A percentile compares a stretch with the other conserved stretches of the same genome.
These are phyloP conservation scores for Heliconius hortense DNA, from an alignment of 2,888 invertebrate species.

Conservation along the genomic window DNA sequence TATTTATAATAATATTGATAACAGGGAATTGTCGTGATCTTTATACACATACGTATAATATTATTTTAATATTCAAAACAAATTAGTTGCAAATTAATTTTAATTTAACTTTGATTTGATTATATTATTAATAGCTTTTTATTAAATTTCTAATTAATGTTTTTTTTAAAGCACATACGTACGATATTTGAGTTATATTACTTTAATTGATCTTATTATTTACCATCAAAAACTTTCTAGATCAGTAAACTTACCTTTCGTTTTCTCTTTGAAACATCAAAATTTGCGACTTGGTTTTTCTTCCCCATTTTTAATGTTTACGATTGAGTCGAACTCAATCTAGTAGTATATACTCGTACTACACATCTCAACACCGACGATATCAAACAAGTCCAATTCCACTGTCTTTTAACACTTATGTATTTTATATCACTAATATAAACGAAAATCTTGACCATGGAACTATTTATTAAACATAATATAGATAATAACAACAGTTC, in stretches of 20 bases:
- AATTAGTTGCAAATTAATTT: too few relatives aligned
- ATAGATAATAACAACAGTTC: neutral
- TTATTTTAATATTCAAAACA: neutral
- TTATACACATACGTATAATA: neutral
- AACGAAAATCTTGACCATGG: neutral
- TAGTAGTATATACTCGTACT: slow-evolving; percentile 18
- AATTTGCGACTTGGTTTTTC: slow-evolving; percentile 55
- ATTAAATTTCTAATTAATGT: too few relatives aligned
- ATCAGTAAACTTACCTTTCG: slow-evolving; percentile 62
- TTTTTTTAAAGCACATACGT: too few relatives aligned
- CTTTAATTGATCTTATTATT: neutral
- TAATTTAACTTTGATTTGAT: too few relatives aligned
- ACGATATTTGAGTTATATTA: neutral
- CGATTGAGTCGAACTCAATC: neutral
- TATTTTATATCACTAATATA: slow-evolving; percentile 12
- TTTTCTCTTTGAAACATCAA: slow-evolving; percentile 68
- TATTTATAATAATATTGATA: slow-evolving; percentile 2
- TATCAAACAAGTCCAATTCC: slow-evolving; percentile 1
- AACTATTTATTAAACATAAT: neutral
- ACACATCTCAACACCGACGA: slow-evolving; percentile 27
- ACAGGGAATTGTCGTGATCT: neutral
- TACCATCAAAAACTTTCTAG: neutral
- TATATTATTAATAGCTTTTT: too few relatives aligned
- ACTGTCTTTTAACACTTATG: slow-evolving; percentile 10
- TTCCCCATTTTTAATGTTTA: slow-evolving; percentile 55